phyloP scores from a whole-genome alignment of 2,797 vertebrate species.

The Girardinus metallicus region DNA sequence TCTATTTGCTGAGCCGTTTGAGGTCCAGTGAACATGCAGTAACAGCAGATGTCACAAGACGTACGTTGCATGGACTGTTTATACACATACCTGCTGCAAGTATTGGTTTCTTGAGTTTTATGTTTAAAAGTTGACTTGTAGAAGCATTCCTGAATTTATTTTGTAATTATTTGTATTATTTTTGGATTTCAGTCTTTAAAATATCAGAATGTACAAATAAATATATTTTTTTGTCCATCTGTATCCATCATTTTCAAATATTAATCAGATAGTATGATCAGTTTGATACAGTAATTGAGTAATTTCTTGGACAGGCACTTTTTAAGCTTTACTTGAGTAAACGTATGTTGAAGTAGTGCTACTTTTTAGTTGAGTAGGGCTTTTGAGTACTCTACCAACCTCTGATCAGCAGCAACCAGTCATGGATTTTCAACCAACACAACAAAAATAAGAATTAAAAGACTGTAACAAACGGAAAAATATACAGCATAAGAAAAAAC shows the following conservation, averaged over 20 bases:
- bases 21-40: not conserved
- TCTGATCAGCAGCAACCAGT: not conserved
- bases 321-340: too few species aligned
- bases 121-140: not conserved
- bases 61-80: not conserved
- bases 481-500: not conserved
- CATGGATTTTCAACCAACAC: not conserved
- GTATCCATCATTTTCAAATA: too few species aligned
- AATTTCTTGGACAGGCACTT: too few species aligned
- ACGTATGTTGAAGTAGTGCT: too few species aligned
- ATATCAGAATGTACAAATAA: not conserved
- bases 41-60: not conserved
- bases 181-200: not conserved
- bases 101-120: not conserved
- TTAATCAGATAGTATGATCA: not conserved
- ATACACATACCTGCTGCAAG: not conserved
- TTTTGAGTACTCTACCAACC: too few species aligned
- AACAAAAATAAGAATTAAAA: not conserved
- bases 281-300: not conserved
- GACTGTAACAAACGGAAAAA: not conserved
- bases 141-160: not conserved
- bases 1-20: not conserved
- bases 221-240: not conserved
- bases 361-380: too few species aligned
- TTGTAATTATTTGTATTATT: not conserved